phyloP scores from a whole-genome alignment of 2,888 invertebrate genomes.

The Agonum fuliginosum region DNA sequence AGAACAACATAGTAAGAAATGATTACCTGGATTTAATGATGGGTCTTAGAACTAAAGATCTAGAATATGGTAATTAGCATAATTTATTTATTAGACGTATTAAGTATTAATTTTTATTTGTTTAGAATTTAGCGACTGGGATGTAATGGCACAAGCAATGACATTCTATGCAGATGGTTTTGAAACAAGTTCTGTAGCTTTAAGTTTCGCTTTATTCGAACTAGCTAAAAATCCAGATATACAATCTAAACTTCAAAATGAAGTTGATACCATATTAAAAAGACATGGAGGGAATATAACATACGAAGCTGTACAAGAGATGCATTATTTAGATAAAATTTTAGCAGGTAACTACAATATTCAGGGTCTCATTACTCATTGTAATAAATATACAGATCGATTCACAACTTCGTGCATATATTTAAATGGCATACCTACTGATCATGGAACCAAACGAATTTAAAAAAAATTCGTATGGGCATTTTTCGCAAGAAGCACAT shows the following conservation, averaged over 20 bases:
- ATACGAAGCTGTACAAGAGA: constrained; percentile 71
- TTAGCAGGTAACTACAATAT: constrained; percentile 66
- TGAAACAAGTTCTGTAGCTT: constrained; percentile 72
- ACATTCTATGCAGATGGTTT: constrained; percentile 73
- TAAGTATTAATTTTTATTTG: constrained; percentile 3
- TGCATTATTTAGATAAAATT: constrained; percentile 73
- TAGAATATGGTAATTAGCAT: constrained; percentile 54
- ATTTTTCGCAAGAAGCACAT: too few species aligned
- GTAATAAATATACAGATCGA: too few species aligned
- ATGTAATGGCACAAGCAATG: constrained; percentile 69
- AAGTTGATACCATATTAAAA: constrained; percentile 68
- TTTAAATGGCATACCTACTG: too few species aligned
- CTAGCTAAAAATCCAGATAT: constrained; percentile 70
- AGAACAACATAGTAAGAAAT: constrained; percentile 69
- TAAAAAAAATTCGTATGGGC: too few species aligned
- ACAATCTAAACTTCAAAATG: constrained; percentile 70
- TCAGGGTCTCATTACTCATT: too few species aligned
- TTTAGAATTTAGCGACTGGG: constrained; percentile 65
- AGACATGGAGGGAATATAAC: constrained; percentile 68
- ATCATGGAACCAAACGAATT: too few species aligned
- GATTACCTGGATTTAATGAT: constrained; percentile 72
- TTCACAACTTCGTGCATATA: too few species aligned
- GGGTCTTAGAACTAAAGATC: constrained; percentile 66
- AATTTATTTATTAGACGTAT: constrained; percentile 4
- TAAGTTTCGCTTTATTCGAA: constrained; percentile 70